Conservation (phyloP, 1,140 invertebrate genomes). For the Drosophila dunni region DNA sequence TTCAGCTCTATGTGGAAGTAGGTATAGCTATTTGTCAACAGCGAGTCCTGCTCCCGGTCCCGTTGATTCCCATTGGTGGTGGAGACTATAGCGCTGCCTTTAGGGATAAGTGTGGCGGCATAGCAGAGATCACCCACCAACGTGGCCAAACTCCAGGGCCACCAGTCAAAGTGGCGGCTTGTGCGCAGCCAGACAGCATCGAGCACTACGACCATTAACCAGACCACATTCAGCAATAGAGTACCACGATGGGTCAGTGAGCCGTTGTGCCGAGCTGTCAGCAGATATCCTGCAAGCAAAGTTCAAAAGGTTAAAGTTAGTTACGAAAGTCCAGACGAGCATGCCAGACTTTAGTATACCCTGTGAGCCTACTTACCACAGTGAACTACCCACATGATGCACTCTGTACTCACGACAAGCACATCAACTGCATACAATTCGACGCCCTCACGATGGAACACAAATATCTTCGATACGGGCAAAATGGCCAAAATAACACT, state of each 20-base stretch:
- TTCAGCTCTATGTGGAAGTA: constrained; percentile 85
- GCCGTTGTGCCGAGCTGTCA: constrained; percentile 88
- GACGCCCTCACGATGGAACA: constrained; percentile 85
- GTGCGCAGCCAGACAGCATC: constrained; percentile 86
- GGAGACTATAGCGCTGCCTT: constrained; percentile 65
- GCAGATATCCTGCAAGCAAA: constrained; percentile 86
- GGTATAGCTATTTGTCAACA: constrained; percentile 82
- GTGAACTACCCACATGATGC: constrained; percentile 92
- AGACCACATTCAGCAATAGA: constrained; percentile 87
- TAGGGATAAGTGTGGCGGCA: constrained; percentile 88
- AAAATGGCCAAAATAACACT: constrained; percentile 87
- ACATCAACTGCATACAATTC: constrained; percentile 88
- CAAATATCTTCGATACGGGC: constrained; percentile 88
- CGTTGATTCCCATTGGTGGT: background rate
- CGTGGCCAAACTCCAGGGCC: constrained; percentile 85
- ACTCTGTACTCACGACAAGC: constrained; percentile 88
- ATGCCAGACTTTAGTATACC: too few species aligned
- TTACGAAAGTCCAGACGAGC: too few species aligned
- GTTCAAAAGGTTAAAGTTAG: background rate
- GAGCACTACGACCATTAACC: constrained; percentile 88
- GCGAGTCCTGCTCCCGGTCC: constrained; percentile 88
- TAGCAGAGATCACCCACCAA: constrained; percentile 87
- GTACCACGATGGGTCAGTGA: constrained; percentile 90
- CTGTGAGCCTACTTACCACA: constrained; percentile 84
- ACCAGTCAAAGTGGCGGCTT: constrained; percentile 83